Percentiles rank a stretch among this genome's conserved stretches.
Evolutionary conservation across 2,113 vertebrate genomes (phyloP).

Genomic region (Cariama cristata): DNA sequence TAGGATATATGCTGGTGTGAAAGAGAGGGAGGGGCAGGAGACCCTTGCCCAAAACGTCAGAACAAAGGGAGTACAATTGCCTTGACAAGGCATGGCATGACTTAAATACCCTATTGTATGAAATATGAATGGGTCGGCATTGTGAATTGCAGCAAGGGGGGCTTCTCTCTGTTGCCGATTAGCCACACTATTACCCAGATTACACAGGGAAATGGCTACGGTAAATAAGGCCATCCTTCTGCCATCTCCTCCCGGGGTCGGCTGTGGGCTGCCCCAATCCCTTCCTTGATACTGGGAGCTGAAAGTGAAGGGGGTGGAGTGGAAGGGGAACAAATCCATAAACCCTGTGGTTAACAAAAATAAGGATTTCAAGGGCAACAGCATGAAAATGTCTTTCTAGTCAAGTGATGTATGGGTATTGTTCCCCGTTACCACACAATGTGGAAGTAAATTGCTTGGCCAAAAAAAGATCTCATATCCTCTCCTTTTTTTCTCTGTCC

Average conservation of each 20-base stretch:
- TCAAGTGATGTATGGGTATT: constrained; percentile 42
- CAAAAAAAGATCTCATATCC: not conserved
- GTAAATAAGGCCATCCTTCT: constrained; percentile 96
- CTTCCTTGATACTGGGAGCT: constrained; percentile 73
- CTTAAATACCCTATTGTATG: constrained; percentile 96
- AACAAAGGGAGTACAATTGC: constrained; percentile 88
- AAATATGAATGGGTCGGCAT: constrained; percentile 91
- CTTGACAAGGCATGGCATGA: constrained; percentile 86
- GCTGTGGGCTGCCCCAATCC: constrained; percentile 58
- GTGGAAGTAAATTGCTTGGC: constrained; percentile 25
- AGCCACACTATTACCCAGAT: constrained; percentile 98
- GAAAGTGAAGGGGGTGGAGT: constrained; percentile 18
- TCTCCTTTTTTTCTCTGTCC: not conserved
- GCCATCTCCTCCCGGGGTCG: constrained; percentile 85
- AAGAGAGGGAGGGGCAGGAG: constrained; percentile 40
- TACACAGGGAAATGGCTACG: constrained; percentile 89
- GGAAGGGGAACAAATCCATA: constrained; percentile 33
- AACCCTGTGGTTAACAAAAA: constrained; percentile 62
- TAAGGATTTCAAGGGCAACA: constrained; percentile 43
- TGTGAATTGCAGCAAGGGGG: constrained; percentile 82
- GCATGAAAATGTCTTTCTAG: constrained; percentile 71
- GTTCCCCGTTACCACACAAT: constrained; percentile 3
- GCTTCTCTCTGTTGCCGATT: constrained; percentile 85
- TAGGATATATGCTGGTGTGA: constrained; percentile 89
- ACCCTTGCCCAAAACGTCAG: constrained; percentile 76